Percentiles rank a stretch among this genome's conserved stretches.
phyloP scores from a whole-genome alignment of 2,113 vertebrate genomes.

The Caracal caracal region DNA sequence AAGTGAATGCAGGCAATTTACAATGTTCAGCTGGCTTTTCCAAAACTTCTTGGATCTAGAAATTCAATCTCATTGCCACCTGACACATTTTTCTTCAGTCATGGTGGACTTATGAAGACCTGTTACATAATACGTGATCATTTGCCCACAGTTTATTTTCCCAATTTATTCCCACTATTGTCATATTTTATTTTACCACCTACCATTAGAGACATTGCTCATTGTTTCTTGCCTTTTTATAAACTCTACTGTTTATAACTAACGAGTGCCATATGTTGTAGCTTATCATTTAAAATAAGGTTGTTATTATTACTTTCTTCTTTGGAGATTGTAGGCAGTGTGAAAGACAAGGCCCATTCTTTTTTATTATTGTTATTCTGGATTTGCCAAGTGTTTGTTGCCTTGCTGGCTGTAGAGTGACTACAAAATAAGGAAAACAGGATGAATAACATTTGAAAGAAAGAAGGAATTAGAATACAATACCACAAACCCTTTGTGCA shows the following conservation, averaged over 20 bases:
- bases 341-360: background rate
- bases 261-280: background rate
- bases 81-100: background rate
- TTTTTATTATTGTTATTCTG: background rate
- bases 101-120: background rate
- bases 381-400: background rate
- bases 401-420: background rate
- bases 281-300: background rate
- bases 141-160: background rate
- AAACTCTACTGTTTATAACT: background rate
- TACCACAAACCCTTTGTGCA: no score
- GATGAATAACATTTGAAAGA: background rate
- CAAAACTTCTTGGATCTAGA: background rate
- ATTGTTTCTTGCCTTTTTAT: background rate
- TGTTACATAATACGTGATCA: background rate
- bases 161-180: no score
- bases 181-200: background rate
- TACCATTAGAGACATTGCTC: background rate
- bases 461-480: background rate
- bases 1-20: background rate
- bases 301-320: background rate
- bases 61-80: background rate
- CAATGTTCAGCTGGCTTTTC: background rate
- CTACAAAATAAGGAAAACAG: no score
- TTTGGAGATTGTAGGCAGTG: background rate